Evolutionary conservation across 2,888 invertebrate genomes (phyloP).

Genomic region (Toxonevra muliebris): DNA sequence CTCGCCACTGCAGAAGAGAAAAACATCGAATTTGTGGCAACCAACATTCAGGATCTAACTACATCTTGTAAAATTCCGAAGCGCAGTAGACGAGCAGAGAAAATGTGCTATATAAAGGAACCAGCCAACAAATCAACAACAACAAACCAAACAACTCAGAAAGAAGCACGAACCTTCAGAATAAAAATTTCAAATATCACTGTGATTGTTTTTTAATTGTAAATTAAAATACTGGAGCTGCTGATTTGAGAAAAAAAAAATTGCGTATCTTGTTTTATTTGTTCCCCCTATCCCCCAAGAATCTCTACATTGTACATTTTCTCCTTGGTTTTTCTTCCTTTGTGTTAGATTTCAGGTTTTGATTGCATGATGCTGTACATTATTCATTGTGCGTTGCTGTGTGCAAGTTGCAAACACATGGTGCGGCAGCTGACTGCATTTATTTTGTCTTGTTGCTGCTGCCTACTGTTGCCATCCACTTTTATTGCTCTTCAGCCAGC

Average conservation of each 20-base stretch:
- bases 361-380: neutral
- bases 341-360: neutral
- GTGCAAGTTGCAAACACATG: slow-evolving; percentile 44
- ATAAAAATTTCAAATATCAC: slow-evolving; percentile 62
- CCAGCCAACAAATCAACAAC: neutral
- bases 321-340: neutral
- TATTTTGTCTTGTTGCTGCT: slow-evolving; percentile 39
- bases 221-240: slow-evolving; percentile 65
- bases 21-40: no score
- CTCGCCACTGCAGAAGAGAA: no score
- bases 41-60: no score
- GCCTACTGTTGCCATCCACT: slow-evolving; percentile 29
- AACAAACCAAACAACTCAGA: slow-evolving; percentile 39
- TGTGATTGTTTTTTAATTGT: slow-evolving; percentile 66
- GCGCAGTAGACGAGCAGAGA: no score
- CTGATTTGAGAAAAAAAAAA: slow-evolving; percentile 63
- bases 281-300: no score
- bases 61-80: no score
- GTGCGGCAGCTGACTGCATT: slow-evolving; percentile 47
- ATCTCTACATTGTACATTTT: no score
- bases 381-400: slow-evolving; percentile 12
- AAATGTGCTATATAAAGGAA: no score
- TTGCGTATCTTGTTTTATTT: slow-evolving; percentile 39
- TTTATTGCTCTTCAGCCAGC: neutral
- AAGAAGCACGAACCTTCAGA: slow-evolving; percentile 46